Conservation (phyloP, 2,888 invertebrate species). For the Hydriomena furcata region DNA sequence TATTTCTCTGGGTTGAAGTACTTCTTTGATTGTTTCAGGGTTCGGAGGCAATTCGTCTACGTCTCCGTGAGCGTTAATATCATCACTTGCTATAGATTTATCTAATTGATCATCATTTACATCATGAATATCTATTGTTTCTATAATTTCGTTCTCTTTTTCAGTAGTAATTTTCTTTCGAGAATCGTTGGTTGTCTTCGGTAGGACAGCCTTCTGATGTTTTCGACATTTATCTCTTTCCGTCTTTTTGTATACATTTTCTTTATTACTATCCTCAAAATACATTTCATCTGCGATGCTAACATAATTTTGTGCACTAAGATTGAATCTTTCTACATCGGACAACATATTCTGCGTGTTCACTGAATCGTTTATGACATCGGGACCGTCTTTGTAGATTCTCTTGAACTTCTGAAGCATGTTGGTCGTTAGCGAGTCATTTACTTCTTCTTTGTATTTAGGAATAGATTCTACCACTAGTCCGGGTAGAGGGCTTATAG, state of each 20-base stretch:
- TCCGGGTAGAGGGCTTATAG: constrained; percentile 63
- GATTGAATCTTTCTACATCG: constrained; percentile 46
- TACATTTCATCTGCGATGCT: constrained; percentile 41
- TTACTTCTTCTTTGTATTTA: constrained; percentile 36
- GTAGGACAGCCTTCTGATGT: constrained; percentile 7
- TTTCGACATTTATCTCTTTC: neutral
- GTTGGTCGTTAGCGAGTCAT: constrained; percentile 47
- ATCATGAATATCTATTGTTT: constrained; percentile 11
- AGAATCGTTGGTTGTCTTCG: constrained; percentile 10
- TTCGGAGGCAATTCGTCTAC: constrained; percentile 57
- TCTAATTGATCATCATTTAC: constrained; percentile 39
- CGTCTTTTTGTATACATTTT: constrained; percentile 5
- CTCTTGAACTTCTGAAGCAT: constrained; percentile 57
- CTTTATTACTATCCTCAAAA: constrained; percentile 24
- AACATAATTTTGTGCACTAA: constrained; percentile 34
- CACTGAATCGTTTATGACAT: constrained; percentile 46
- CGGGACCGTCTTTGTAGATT: constrained; percentile 45
- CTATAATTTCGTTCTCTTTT: neutral
- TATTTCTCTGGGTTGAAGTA: constrained; percentile 49
- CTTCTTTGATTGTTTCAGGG: constrained; percentile 41
- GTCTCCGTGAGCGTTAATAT: constrained; percentile 64
- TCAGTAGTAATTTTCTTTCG: neutral
- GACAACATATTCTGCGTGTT: constrained; percentile 57
- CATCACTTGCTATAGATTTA: constrained; percentile 55
- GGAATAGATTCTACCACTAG: constrained; percentile 57